Evolutionary conservation across 2,888 invertebrate species (phyloP), one percentile per base, ranked within the genome.

Genomic region (Xestia rhomboidea): DNA sequence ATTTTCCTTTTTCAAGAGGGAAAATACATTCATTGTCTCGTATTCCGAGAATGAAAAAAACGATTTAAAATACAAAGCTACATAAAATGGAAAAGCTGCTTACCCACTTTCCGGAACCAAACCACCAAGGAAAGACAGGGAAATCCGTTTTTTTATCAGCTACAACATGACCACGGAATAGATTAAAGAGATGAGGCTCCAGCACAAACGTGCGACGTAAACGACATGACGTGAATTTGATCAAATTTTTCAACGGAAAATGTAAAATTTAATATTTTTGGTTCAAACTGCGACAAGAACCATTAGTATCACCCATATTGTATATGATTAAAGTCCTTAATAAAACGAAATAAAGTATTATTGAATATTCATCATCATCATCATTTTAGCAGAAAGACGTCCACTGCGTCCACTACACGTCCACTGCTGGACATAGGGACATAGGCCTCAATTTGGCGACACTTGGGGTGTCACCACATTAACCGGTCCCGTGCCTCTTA

Each of bases 121-220:
- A 27, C 38, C 38, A 34, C 8, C 6, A 57, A 41, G 18, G 57
- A 49, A 49, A 10, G 10, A 15, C 54, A 7, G 78, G 27, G 18
- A 73, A 66, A 49, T 66, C 49, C 73, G 18, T 21, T 54, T 67
- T 13, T 62, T 41, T 70, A 81, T 80, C 81, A 74, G 24, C 76
- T 46, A 51, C n/a, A 60, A 60, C 38, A 73, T 46, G 10, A 18
- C 7, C 34, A 46, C 76, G 18, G 34, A 44, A 67, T 71, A 68
- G 27, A 51, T 72, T 51, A 30, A 54, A 54, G 18, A n/a, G 13
- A 5, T 38, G 13, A 34, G 21, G 24, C 2, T 38, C 13, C n/a
- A 38, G 34, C 63, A 63, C n/a, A 63, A 63, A 63, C 38, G n/a
- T 13, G 38, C 24, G 63, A 24, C 13, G 24, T 27, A 27, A 57